Conservation (phyloP, 2,888 invertebrate species). For the Drosophila hamatofila region DNA sequence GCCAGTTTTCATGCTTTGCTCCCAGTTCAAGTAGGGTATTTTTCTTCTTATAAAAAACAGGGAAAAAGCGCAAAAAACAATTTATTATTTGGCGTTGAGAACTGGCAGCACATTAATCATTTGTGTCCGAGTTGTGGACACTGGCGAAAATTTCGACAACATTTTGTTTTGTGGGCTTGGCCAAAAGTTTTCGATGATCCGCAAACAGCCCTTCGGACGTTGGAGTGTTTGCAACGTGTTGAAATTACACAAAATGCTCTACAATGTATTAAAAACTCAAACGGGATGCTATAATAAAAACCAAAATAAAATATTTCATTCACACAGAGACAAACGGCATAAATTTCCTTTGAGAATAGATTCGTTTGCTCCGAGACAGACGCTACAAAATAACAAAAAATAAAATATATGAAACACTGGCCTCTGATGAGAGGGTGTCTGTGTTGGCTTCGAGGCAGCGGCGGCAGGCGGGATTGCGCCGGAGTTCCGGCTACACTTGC, state of each 20-base stretch:
- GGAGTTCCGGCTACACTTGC: conserved; percentile 36
- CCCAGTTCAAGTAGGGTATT: conserved; percentile 22
- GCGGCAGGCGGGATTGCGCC: not conserved
- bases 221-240: conserved; percentile 67
- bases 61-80: conserved; percentile 48
- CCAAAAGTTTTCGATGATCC: conserved; percentile 58
- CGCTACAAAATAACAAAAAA: conserved; percentile 33
- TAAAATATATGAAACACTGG: conserved; percentile 8
- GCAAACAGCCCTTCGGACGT: conserved; percentile 43
- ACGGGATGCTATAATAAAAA: conserved; percentile 45
- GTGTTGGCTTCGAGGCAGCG: not conserved
- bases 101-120: conserved; percentile 71
- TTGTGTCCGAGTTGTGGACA: conserved; percentile 76
- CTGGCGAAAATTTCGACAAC: conserved; percentile 59
- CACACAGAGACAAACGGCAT: conserved; percentile 74
- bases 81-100: conserved; percentile 73
- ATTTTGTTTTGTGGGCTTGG: conserved; percentile 54
- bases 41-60: conserved; percentile 30
- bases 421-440: conserved; percentile 48
- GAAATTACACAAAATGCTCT: conserved; percentile 76
- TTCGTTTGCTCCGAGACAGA: conserved; percentile 59
- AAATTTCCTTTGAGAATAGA: conserved; percentile 80
- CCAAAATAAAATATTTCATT: conserved; percentile 79
- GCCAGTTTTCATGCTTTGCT: conserved; percentile 42
- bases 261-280: conserved; percentile 71